phyloP scores from a whole-genome alignment of 2,888 invertebrate species.

The Oscheius onirici region DNA sequence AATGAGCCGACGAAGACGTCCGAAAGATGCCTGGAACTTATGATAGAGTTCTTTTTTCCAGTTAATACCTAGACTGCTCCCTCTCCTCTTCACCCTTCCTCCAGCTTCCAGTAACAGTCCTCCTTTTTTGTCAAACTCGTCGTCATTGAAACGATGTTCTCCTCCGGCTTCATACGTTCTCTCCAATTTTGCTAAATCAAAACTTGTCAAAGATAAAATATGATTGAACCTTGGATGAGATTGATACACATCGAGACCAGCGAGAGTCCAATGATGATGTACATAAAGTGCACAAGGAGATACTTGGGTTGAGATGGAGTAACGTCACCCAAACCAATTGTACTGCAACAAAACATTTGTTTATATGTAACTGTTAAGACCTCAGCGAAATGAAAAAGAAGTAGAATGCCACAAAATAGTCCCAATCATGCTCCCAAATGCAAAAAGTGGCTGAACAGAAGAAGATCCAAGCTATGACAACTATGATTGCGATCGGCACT shows the following conservation, averaged over 20 bases:
- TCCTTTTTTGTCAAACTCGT: constrained; percentile 22
- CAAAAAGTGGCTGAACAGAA: constrained; percentile 83
- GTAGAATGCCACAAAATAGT: constrained; percentile 90
- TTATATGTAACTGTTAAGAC: constrained; percentile 15
- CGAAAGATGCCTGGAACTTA: constrained; percentile 47
- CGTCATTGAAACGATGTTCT: constrained; percentile 7
- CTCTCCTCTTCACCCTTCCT: constrained; percentile 31
- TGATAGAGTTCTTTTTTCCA: too few species aligned
- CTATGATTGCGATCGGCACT: constrained; percentile 85
- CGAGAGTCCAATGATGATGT: constrained; percentile 92
- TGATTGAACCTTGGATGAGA: constrained; percentile 91
- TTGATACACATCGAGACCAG: constrained; percentile 97
- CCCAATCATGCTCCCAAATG: constrained; percentile 79
- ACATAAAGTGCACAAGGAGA: constrained; percentile 90
- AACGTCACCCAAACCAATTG: constrained; percentile 70
- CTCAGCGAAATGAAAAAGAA: constrained; percentile 92
- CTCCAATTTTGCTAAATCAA: constrained; percentile 71
- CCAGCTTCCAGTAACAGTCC: constrained; percentile 18
- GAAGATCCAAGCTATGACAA: constrained; percentile 86
- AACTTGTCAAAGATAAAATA: too few species aligned
- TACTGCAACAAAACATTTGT: constrained; percentile 43
- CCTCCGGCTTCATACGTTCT: constrained; percentile 24
- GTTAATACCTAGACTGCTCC: constrained; percentile 47
- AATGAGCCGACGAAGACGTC: constrained; percentile 45
- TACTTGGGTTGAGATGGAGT: constrained; percentile 82